Evolutionary conservation across 1,140 invertebrate genomes (phyloP).

Genomic region (Calephelis virginiensis): DNA sequence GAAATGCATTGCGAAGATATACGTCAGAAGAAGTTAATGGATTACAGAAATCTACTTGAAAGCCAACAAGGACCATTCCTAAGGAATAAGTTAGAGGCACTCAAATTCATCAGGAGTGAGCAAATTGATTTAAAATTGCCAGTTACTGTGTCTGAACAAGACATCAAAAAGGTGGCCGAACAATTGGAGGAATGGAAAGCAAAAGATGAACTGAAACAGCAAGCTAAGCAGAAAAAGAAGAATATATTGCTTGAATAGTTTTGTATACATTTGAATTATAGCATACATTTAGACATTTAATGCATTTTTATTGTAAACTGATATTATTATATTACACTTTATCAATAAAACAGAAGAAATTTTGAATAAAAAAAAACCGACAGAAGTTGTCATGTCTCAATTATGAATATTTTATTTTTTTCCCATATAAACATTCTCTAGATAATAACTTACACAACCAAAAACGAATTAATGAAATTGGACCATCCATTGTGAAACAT

Average conservation of each 20-base stretch:
- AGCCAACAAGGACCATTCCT: slow-evolving; percentile 84
- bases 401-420: too few relatives aligned
- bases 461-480: too few relatives aligned
- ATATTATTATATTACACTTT: too few relatives aligned
- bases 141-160: slow-evolving; percentile 82
- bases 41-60: slow-evolving; percentile 82
- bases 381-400: too few relatives aligned
- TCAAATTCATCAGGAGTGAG: slow-evolving; percentile 85
- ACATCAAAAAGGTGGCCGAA: slow-evolving; percentile 80
- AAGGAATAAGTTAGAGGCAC: slow-evolving; percentile 79
- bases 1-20: slow-evolving; percentile 84
- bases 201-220: slow-evolving; percentile 58
- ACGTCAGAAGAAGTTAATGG: slow-evolving; percentile 80
- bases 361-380: not conserved
- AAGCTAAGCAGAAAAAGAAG: slow-evolving; percentile 61
- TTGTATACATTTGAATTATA: slow-evolving; percentile 7
- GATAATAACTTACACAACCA: too few relatives aligned
- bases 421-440: too few relatives aligned
- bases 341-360: too few relatives aligned
- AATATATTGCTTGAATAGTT: slow-evolving; percentile 32
- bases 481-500: too few relatives aligned
- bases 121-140: slow-evolving; percentile 82
- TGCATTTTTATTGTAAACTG: not conserved
- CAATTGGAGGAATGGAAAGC: slow-evolving; percentile 73
- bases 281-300: not conserved